Conservation (phyloP, 2,797 vertebrate genomes). For the Vespertilio murinus region DNA sequence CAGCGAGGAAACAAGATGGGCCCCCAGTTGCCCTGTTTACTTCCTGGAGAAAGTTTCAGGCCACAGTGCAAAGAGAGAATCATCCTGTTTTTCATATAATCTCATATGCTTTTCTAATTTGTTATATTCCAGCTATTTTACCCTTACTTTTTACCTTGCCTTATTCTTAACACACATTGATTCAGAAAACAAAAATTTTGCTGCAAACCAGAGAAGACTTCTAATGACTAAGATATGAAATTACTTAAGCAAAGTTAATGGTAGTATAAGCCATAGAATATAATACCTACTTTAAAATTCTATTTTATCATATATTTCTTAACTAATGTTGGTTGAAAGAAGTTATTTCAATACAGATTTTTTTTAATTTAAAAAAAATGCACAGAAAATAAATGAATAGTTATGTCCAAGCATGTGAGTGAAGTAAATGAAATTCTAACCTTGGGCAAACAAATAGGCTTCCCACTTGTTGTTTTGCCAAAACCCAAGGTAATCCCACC, state of each 20-base stretch:
- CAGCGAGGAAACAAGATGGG: not conserved
- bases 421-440: not conserved
- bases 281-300: not conserved
- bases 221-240: not conserved
- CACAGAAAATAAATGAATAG: not conserved
- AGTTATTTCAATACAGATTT: not conserved
- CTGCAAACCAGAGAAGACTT: not conserved
- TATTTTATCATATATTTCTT: not conserved
- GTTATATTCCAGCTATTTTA: not conserved
- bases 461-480: not conserved
- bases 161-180: not conserved
- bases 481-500: not conserved
- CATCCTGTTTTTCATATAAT: not conserved
- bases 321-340: not conserved
- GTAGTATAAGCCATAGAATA: not conserved
- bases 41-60: not conserved
- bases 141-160: not conserved
- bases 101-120: not conserved
- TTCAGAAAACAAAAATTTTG: not conserved
- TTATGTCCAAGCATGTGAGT: not conserved
- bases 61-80: not conserved
- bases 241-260: not conserved
- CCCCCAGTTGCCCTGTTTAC: not conserved
- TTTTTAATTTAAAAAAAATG: not conserved
- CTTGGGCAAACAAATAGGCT: not conserved